Base-by-base conservation (phyloP, 2,797 vertebrate genomes). In the Premnoplex brunnescens region DNA sequence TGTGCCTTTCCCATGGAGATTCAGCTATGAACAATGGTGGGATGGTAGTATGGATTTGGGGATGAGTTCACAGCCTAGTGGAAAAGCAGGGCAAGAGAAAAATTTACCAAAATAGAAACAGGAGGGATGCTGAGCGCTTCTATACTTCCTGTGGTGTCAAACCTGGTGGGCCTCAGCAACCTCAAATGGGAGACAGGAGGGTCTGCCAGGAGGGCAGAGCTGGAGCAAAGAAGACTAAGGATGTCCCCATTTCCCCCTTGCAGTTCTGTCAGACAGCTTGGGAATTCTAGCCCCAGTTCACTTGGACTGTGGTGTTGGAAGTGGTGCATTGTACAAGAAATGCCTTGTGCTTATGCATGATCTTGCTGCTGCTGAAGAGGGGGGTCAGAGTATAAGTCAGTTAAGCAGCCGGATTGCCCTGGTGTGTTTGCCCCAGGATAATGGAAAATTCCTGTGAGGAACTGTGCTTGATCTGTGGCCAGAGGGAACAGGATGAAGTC, bases 371-470 rank as follows among this genome's bases (percentile, higher is more conserved):
- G 72, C 86, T 58, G 69, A 9, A 28, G 63, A 34, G 58, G 44
- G 8, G 54, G 81, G 75, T 93, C 93, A 86, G 36, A 56, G 93
- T 39, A 87, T 75, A 9, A 91, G 56, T 22, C 24, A 4, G 91
- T 75, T 63, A 66, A 94, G 74, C 12, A 5, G 46, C 62, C 1
- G 2, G 44, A 59, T 93, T 72, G 91, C 95, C 92, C 67, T 66
- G 85, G 37, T 88, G 36, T 75, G 62, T 95, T 94, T 95, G 85
- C 94, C 71, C 68, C 75, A 5, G 88, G 95, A 92, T 96, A 80
- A 97, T 92, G 96, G 97, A 97, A 97, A 97, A 95, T 95, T 96
- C 94, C 95, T 96, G 43, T 2, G 44, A 91, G 79, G 74, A 93
- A 75, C 19, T 30, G 62, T 54, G 76, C 95, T 96, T 97, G 96